phyloP scores from a whole-genome alignment of 2,888 invertebrate species.

The Smittia aterrima region DNA sequence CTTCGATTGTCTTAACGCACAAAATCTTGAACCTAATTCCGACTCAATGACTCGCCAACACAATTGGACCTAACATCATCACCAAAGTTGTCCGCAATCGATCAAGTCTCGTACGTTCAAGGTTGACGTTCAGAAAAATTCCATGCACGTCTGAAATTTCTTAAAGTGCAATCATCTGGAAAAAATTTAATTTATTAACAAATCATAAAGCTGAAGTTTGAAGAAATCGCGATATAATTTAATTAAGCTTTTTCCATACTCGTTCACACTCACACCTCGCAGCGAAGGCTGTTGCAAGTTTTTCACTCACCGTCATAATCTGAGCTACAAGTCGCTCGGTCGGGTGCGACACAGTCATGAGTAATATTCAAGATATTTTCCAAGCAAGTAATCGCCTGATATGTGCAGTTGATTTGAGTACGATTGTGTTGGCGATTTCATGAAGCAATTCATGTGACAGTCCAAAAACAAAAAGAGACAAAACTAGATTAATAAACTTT shows the following conservation, averaged over 20 bases:
- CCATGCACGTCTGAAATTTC: not conserved
- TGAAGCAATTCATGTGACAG: not conserved
- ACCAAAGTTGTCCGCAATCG: not conserved
- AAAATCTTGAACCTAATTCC: not conserved
- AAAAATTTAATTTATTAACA: not conserved
- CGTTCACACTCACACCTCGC: not conserved
- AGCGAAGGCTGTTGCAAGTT: not conserved
- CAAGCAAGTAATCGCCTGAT: no score
- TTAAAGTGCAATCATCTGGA: not conserved
- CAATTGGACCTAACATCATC: not conserved
- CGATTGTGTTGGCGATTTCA: not conserved
- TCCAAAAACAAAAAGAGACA: not conserved
- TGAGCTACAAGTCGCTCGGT: not conserved
- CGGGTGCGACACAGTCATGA: not conserved
- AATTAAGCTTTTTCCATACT: not conserved
- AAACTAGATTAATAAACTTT: constrained; percentile 10
- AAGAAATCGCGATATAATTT: not conserved
- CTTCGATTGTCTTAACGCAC: not conserved
- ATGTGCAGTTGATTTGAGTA: not conserved
- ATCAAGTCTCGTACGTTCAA: not conserved
- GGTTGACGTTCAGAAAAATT: not conserved
- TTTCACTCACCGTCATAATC: constrained; percentile 7
- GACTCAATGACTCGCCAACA: not conserved
- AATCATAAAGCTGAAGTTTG: not conserved
- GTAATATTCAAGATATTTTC: no score